Percentiles rank a stretch among this genome's conserved stretches.
phyloP scores from a whole-genome alignment of 1,140 invertebrate species.

The Saccostrea glomerata region DNA sequence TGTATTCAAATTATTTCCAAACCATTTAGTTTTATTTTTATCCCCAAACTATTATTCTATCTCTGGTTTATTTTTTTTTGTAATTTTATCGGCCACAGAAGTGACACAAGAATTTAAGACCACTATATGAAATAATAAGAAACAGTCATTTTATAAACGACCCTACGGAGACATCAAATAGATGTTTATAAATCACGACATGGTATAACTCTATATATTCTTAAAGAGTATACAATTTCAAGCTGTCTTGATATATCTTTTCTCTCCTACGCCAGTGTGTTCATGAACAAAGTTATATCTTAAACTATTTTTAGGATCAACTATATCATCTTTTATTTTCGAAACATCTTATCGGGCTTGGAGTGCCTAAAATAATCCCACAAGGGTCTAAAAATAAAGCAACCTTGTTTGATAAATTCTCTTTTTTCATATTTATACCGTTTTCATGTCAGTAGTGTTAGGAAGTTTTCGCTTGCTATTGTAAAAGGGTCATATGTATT shows the following conservation, averaged over 20 bases:
- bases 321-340: constrained; percentile 11
- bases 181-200: not conserved
- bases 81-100: not conserved
- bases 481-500: no score
- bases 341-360: not conserved
- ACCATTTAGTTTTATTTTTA: constrained; percentile 21
- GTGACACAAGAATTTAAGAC: not conserved
- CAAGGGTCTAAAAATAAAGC: not conserved
- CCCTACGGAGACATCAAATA: not conserved
- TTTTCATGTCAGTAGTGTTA: no score
- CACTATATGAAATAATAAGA: not conserved
- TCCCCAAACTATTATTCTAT: not conserved
- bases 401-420: not conserved
- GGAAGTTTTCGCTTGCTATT: no score
- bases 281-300: not conserved
- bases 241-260: not conserved
- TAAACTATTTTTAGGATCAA: not conserved
- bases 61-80: not conserved
- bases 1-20: not conserved
- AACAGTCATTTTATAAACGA: not conserved
- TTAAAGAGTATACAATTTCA: not conserved
- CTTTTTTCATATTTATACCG: no score
- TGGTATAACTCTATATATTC: not conserved
- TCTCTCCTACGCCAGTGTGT: not conserved
- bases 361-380: not conserved